These are phyloP conservation scores for Drosophila tani DNA, from an alignment of 1,140 invertebrate species.

Conservation along the genomic window DNA sequence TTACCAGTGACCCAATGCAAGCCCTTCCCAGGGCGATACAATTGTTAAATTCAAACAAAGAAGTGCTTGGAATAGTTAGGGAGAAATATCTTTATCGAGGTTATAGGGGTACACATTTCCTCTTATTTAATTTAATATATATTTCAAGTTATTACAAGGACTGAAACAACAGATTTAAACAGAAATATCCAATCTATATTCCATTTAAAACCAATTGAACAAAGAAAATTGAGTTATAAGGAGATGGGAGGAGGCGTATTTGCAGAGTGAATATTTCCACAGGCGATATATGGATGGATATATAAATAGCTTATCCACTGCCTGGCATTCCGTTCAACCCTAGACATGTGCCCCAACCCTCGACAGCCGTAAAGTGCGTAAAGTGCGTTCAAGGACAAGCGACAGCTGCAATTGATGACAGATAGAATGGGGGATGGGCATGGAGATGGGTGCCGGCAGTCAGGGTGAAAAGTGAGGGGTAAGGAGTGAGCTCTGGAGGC, in stretches of 20 bases:
- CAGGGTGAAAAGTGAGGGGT: not conserved
- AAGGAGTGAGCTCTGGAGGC: not conserved
- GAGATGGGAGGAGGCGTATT: not conserved
- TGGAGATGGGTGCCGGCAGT: not conserved
- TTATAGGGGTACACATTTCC: not conserved
- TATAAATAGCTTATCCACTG: constrained; percentile 39
- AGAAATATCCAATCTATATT: not conserved
- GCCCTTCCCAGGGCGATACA: not conserved
- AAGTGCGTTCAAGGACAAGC: constrained; percentile 78
- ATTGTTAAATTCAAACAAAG: not conserved
- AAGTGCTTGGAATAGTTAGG: not conserved
- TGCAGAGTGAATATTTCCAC: constrained; percentile 2
- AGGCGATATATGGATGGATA: constrained; percentile 5
- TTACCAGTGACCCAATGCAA: not conserved
- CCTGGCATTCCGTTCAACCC: constrained; percentile 33
- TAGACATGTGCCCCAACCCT: constrained; percentile 6
- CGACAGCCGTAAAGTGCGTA: constrained; percentile 46
- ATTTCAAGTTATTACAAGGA: not conserved
- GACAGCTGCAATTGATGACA: constrained; percentile 58
- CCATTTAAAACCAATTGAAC: constrained; percentile 3
- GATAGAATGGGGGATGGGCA: constrained; percentile 23
- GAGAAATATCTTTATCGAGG: not conserved
- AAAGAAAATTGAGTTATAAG: constrained; percentile 11
- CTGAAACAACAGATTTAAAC: not conserved
- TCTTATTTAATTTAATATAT: not conserved